Conservation (phyloP, 2,113 vertebrate genomes). For the Ramphastos sulfuratus region DNA sequence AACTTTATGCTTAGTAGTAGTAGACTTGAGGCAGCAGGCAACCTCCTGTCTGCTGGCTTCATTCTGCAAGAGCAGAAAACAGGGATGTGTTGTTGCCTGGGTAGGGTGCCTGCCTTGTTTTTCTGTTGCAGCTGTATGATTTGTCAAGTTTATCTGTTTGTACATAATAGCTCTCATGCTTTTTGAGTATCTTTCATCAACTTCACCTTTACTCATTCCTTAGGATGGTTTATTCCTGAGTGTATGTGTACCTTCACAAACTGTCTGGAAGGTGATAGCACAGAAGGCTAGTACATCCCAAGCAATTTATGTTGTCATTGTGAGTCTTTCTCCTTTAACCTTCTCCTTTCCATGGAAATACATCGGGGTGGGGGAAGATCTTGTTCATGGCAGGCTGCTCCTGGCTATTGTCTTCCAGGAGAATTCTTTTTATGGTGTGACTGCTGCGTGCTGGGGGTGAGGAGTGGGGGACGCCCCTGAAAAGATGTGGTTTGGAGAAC, state of each 20-base stretch:
- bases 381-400: background rate
- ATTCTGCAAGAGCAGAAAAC: background rate
- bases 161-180: background rate
- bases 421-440: background rate
- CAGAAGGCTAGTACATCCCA: background rate
- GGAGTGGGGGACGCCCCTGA: background rate
- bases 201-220: background rate
- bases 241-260: fast-evolving
- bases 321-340: background rate
- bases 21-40: background rate
- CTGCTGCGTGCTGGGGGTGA: background rate
- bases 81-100: background rate
- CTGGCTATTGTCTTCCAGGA: background rate
- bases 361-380: fast-evolving
- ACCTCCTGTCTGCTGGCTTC: background rate
- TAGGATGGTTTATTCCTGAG: background rate
- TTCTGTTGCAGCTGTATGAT: background rate
- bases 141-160: background rate
- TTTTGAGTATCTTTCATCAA: background rate
- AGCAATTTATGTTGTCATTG: background rate
- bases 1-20: background rate
- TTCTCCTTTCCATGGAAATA: background rate
- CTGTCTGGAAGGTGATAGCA: background rate
- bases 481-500: background rate
- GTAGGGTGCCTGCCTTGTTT: background rate